Conservation (phyloP, 2,797 vertebrate genomes). For the Phoxinus dragarum region DNA sequence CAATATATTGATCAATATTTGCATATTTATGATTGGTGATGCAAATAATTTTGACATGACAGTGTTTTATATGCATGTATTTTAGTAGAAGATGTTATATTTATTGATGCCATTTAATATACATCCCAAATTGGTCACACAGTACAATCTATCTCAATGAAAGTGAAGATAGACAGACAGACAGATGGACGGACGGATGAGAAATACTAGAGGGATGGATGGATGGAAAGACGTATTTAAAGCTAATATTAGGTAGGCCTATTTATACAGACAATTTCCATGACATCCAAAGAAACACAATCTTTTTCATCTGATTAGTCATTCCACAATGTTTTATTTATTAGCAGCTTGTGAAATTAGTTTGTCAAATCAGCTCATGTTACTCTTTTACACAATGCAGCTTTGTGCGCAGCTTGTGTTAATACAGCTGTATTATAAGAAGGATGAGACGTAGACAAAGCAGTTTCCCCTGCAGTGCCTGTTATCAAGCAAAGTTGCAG, state of each 20-base stretch:
- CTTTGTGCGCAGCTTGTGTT: conserved; percentile 8
- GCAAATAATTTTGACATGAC: neutral
- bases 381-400: conserved; percentile 11
- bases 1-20: neutral
- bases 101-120: neutral
- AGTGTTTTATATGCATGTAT: neutral
- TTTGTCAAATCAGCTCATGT: conserved; percentile 23
- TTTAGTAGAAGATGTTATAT: neutral
- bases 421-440: conserved; percentile 12
- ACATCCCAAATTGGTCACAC: no score
- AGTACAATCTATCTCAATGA: no score
- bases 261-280: conserved; percentile 8
- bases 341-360: conserved; percentile 21
- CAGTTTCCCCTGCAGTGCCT: neutral
- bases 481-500: conserved; percentile 22
- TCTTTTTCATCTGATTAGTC: conserved; percentile 23
- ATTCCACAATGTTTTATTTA: conserved; percentile 23
- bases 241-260: neutral
- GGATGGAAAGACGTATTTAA: neutral
- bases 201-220: neutral
- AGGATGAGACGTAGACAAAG: conserved; percentile 24
- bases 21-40: neutral
- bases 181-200: neutral
- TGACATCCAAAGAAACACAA: neutral
- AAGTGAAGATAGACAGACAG: neutral